Evolutionary conservation across 2,797 vertebrate genomes (phyloP), one percentile per base, ranked within the genome.

Genomic region (Myripristis murdjan): DNA sequence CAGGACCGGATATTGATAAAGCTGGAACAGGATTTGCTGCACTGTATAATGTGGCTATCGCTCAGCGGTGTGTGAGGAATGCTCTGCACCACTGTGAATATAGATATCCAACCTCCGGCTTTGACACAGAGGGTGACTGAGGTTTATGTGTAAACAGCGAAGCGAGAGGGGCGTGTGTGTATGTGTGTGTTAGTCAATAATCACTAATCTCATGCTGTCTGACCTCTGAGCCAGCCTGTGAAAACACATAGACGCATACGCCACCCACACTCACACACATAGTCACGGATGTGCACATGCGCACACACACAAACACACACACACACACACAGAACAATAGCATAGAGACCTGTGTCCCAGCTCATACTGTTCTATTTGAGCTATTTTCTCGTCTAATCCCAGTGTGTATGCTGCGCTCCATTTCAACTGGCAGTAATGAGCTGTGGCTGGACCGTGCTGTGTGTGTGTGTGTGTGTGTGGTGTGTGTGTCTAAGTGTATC

Each of bases 371-470:
- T 87, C 49, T 72, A 58, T 86, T 79, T 71, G 71, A 83, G 75
- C 72, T 74, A 67, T 89, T 91, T 83, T 84, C 72, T 60, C 55
- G 68, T 90, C 90, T 89, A 88, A 90, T 85, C 72, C 77, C 86
- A 73, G 86, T 76, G 83, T 89, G 86, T 80, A 54, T 49, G 84
- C 76, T 73, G 78, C 22, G 64, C 82, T 91, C 82, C 80, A 85
- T 90, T 92, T 89, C 79, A 86, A 75, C 74, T 44, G 15, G 82
- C 71, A 75, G 83, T 94, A 93, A 95, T 93, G 91, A 94, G 91
- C 83, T 87, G 85, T 75, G 81, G 67, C 89, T 56, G 64, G 63
- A 70, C 75, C 89, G 87, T 69, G 75, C 84, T 90, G 78, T 31
- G 73, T 63, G 58, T 58, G 57, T 58, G 57, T 66, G 26, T 54